Conservation (phyloP, 2,888 invertebrate genomes). For the Monochamus alternatus region DNA sequence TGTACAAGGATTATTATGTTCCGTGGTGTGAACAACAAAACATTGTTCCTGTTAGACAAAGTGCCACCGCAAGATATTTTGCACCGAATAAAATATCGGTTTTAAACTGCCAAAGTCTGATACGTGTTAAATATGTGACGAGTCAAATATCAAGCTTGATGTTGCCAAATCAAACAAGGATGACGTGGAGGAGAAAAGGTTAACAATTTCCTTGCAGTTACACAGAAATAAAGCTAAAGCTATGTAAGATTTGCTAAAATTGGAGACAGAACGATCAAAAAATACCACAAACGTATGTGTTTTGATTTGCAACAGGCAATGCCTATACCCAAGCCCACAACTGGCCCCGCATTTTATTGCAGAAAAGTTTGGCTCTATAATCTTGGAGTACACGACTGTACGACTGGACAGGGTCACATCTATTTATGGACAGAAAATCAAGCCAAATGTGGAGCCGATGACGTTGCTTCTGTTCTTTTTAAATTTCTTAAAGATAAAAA, state of each 20-base stretch:
- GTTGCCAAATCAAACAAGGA: too few species aligned
- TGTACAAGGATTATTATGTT: too few species aligned
- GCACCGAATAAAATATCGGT: not conserved
- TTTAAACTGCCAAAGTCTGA: too few species aligned
- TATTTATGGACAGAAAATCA: constrained; percentile 47
- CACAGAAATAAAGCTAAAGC: too few species aligned
- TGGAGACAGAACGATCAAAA: too few species aligned
- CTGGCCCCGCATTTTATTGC: constrained; percentile 51
- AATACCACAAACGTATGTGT: constrained; percentile 15
- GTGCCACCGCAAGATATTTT: not conserved
- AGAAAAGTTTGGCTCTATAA: constrained; percentile 54
- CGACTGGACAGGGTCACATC: constrained; percentile 44
- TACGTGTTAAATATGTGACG: too few species aligned
- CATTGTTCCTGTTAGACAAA: not conserved
- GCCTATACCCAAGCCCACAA: constrained; percentile 45
- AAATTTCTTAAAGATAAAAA: constrained; percentile 42
- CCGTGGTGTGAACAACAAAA: not conserved
- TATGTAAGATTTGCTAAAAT: too few species aligned
- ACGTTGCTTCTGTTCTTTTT: constrained; percentile 44
- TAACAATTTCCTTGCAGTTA: too few species aligned
- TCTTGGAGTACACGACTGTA: constrained; percentile 53
- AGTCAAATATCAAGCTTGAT: too few species aligned
- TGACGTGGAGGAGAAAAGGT: too few species aligned
- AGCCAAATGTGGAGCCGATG: constrained; percentile 50
- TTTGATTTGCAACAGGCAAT: constrained; percentile 54